Percentiles rank a stretch among this genome's conserved stretches.
phyloP scores from a whole-genome alignment of 2,888 invertebrate species.

The Danaus chrysippus region DNA sequence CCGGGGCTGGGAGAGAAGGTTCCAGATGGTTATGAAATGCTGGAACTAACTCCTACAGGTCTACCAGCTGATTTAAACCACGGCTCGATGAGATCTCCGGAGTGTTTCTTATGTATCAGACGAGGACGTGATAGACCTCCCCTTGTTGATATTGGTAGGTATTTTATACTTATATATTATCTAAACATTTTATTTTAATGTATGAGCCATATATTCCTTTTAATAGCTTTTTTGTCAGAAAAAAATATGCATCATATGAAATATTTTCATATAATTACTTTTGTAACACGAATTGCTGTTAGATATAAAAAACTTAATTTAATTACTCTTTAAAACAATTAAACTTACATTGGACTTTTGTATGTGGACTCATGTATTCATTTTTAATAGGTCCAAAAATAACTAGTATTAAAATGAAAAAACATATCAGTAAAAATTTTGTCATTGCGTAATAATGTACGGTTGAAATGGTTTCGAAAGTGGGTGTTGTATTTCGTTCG shows the following conservation, averaged over 20 bases:
- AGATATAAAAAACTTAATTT: no score
- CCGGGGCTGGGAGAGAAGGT: slow-evolving; percentile 91
- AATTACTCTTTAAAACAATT: no score
- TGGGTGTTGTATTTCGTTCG: background rate
- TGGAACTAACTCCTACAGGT: slow-evolving; percentile 90
- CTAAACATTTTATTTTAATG: background rate
- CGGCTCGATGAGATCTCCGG: slow-evolving; percentile 95
- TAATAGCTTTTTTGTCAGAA: no score
- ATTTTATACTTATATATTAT: background rate
- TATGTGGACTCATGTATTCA: no score
- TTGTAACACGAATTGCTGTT: background rate
- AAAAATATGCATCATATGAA: no score
- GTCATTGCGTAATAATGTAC: no score
- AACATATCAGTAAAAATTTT: no score
- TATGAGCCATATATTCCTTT: background rate
- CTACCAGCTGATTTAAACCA: slow-evolving; percentile 97
- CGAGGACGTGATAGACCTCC: slow-evolving; percentile 97
- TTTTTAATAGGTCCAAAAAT: no score
- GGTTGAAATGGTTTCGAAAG: background rate
- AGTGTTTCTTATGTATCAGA: slow-evolving; percentile 94
- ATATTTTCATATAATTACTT: background rate
- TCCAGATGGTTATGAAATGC: slow-evolving; percentile 87
- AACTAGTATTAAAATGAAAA: no score
- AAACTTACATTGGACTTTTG: no score
- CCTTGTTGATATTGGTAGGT: slow-evolving; percentile 96